These are phyloP conservation scores for Bolborhynchus lineola DNA, from an alignment of 2,113 vertebrate genomes.

Conservation along the genomic window DNA sequence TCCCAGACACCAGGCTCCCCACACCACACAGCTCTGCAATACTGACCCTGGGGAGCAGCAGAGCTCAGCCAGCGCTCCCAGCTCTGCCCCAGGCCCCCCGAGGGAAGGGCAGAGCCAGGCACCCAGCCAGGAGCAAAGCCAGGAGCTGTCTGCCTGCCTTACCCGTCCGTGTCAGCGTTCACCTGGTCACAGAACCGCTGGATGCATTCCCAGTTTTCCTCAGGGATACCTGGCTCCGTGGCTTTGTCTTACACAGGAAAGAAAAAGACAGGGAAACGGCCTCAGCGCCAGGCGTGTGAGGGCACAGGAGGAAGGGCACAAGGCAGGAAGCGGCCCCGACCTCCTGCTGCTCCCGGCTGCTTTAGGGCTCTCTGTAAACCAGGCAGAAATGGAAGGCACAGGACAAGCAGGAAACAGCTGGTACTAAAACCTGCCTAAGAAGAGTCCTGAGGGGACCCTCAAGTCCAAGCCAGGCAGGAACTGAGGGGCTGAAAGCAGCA, in stretches of 20 bases:
- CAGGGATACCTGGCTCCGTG: constrained; percentile 78
- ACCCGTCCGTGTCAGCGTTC: constrained; percentile 79
- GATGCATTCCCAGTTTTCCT: constrained; percentile 86
- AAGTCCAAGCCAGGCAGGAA: not conserved
- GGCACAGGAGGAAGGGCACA: rapidly evolving
- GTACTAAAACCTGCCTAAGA: not conserved
- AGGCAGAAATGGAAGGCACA: not conserved
- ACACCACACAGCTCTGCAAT: not conserved
- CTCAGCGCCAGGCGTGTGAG: not conserved
- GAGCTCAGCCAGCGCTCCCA: not conserved
- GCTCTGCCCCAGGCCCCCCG: rapidly evolving
- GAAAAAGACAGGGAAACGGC: not conserved
- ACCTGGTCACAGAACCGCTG: constrained; percentile 85
- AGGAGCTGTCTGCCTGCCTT: constrained; percentile 22
- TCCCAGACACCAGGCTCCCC: not conserved
- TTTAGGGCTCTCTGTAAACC: not conserved
- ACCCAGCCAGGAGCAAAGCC: rapidly evolving
- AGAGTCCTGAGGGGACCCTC: not conserved
- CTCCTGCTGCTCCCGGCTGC: not conserved
- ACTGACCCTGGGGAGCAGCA: not conserved
- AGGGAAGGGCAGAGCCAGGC: not conserved
- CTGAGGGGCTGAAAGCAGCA: not conserved
- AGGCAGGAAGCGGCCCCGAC: not conserved
- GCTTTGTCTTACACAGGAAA: constrained; percentile 77
- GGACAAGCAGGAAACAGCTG: not conserved